phyloP scores from a whole-genome alignment of 1,140 invertebrate species.

The Pygmarrhopalites habei region DNA sequence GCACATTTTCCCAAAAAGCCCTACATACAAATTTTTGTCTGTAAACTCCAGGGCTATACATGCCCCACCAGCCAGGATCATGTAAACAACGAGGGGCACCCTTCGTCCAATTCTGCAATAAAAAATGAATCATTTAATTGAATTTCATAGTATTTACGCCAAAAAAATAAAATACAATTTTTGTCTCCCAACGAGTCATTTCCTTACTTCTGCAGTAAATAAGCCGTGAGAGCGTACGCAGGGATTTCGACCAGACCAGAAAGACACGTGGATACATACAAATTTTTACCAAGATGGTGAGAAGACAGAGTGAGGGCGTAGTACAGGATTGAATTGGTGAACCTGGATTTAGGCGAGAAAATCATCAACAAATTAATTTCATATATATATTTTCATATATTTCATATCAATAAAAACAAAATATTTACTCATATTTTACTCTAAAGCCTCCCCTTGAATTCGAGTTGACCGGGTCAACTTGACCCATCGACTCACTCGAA shows the following conservation, averaged over 20 bases:
- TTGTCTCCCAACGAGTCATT: too few species aligned
- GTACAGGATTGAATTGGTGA: conserved; percentile 34
- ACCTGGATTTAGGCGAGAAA: conserved; percentile 11
- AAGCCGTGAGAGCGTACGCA: conserved; percentile 33
- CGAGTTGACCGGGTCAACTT: too few species aligned
- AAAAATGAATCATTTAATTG: too few species aligned
- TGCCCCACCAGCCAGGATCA: conserved; percentile 33
- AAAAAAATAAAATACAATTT: too few species aligned
- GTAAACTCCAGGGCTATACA: conserved; percentile 25
- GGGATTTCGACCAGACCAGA: conserved; percentile 37
- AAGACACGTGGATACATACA: conserved; percentile 30
- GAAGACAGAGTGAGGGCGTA: conserved; percentile 34
- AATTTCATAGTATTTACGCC: too few species aligned
- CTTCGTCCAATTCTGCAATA: conserved; percentile 34
- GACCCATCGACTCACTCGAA: too few species aligned
- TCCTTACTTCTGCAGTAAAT: too few species aligned
- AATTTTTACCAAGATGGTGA: conserved; percentile 27
- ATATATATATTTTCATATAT: too few species aligned
- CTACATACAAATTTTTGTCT: conserved; percentile 35
- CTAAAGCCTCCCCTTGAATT: too few species aligned
- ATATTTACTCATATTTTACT: too few species aligned
- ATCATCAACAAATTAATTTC: too few species aligned
- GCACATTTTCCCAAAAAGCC: conserved; percentile 45
- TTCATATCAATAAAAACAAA: too few species aligned
- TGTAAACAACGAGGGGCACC: conserved; percentile 24